These are phyloP conservation scores for Actinostola sp. DNA, from an alignment of 92 coral and sea anemone genomes.

Conservation along the genomic window DNA sequence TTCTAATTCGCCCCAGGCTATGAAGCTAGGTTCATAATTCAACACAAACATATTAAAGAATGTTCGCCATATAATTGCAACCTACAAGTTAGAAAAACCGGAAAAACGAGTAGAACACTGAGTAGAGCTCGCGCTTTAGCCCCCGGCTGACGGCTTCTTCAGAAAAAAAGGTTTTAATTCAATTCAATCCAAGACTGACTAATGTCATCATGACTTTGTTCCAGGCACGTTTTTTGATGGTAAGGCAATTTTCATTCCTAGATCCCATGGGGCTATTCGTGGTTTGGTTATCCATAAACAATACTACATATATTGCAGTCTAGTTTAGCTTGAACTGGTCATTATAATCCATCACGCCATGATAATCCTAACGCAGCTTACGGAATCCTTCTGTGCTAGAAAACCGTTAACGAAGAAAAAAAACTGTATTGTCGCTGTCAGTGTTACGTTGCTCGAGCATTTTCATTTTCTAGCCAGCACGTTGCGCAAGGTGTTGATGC, in stretches of 20 bases:
- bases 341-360: too few relatives aligned
- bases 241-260: slow-evolving; percentile 66
- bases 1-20: slow-evolving; percentile 91
- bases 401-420: background rate
- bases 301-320: background rate
- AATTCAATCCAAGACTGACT: slow-evolving; percentile 19
- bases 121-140: slow-evolving; percentile 21
- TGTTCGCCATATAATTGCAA: slow-evolving; percentile 70
- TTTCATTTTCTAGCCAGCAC: too few relatives aligned
- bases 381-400: background rate
- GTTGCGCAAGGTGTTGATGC: background rate
- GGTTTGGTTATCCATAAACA: slow-evolving; percentile 1
- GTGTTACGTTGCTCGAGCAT: too few relatives aligned
- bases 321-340: background rate
- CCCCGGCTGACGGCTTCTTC: slow-evolving; percentile 51
- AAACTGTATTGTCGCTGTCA: too few relatives aligned
- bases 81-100: slow-evolving; percentile 54
- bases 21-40: slow-evolving; percentile 63
- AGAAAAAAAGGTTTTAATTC: slow-evolving; percentile 28
- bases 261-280: slow-evolving; percentile 51
- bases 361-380: background rate
- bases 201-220: slow-evolving; percentile 62
- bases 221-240: slow-evolving; percentile 55
- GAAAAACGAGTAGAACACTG: slow-evolving; percentile 36
- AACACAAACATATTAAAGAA: slow-evolving; percentile 75